Conservation (phyloP, 2,888 invertebrate genomes). For the Proisotoma minuta region DNA sequence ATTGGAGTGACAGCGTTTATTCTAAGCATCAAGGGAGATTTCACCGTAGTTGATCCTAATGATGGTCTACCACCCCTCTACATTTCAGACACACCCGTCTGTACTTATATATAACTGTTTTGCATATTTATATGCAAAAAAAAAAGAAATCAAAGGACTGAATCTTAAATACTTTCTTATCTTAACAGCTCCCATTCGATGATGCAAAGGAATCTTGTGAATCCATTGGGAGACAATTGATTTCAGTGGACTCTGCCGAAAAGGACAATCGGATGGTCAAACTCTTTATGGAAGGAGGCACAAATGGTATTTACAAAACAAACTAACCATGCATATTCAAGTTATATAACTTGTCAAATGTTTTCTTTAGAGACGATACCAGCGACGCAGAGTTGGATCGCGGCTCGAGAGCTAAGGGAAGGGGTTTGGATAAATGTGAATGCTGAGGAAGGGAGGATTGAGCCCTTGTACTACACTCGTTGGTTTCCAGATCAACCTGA, state of each 20-base stretch:
- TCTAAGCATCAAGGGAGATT: too few relatives aligned
- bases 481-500: slow-evolving; percentile 44
- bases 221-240: not conserved
- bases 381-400: slow-evolving; percentile 32
- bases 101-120: too few relatives aligned
- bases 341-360: not conserved
- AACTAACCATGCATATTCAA: not conserved
- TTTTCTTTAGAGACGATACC: slow-evolving; percentile 21
- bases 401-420: slow-evolving; percentile 31
- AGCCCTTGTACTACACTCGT: slow-evolving; percentile 39
- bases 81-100: too few relatives aligned
- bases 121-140: too few relatives aligned
- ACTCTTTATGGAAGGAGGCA: not conserved
- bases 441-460: slow-evolving; percentile 24
- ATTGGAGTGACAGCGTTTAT: too few relatives aligned
- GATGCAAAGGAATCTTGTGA: not conserved
- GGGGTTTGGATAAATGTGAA: slow-evolving; percentile 37
- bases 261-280: not conserved
- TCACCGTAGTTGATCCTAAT: too few relatives aligned
- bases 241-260: not conserved
- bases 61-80: too few relatives aligned
- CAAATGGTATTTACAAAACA: too few relatives aligned
- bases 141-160: too few relatives aligned
- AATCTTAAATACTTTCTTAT: too few relatives aligned
- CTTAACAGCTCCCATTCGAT: not conserved